Evolutionary conservation across 1,140 invertebrate genomes (phyloP), one percentile per base, ranked within the genome.

Genomic region (Lepidurus packardi): DNA sequence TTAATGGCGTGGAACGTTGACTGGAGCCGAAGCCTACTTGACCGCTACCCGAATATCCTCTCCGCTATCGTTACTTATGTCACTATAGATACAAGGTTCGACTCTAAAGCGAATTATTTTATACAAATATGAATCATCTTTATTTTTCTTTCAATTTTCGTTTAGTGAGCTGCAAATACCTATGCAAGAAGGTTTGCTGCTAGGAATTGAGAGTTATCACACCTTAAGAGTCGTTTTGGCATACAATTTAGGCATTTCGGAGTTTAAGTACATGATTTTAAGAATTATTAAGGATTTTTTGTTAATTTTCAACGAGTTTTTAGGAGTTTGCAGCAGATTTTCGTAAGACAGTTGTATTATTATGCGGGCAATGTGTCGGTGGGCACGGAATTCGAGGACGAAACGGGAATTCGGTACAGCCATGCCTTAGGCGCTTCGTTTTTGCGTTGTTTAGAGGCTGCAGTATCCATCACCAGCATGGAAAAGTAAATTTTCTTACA

Each of bases 201-300:
- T 88, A 74, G 83, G 83, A 73, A 82, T 83, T 73, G 86, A 86
- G 80, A 83, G 83, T 78, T 83, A 85, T 24, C 83, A 84, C 78
- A 83, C 84, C 9, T 87, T 86, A 86, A 84, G 85, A 77, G 81
- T 85, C 0, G 84, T 85, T 74, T 78, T 87, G 7, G 80, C 81
- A 47, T 87, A 88, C 82, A 85, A 85, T 13, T 79, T 88, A 1
- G 82, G 83, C 13, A 80, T 81, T n/a, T 80, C 85, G 75, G 78
- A 82, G 11, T 85, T 84, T 78, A 73, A 80, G 83, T 84, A 80
- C 21, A 34, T 34, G 21, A 47, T n/a, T 21, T 10, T 13, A 65
- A 65, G 21, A 65, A 13, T 65, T 65, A n/a, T 10, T 5, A n/a
- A 65, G 3, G 13, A 13, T 4, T 16, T 65, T 13, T 65, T 21